Evolutionary conservation across 2,113 vertebrate species (phyloP), one percentile per base, ranked within the genome.

Genomic region (Epinephelus moara): DNA sequence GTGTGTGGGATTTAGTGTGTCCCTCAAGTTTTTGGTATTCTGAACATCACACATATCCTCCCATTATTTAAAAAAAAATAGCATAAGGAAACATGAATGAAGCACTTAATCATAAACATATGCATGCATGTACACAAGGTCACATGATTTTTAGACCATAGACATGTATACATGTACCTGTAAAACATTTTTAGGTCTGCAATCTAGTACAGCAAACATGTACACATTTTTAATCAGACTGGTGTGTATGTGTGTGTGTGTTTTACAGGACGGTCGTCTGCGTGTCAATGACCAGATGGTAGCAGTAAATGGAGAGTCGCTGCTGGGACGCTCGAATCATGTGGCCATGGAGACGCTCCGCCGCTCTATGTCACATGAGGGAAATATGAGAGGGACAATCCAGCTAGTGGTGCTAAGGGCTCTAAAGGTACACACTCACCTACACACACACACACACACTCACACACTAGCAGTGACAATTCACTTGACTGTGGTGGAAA

Each of bases 361-460:
- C 12, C 95, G 97, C 66, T 99, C 98, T 0, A 99, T 99, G 98
- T 99, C 98, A 71, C 98, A 98, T 95, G 98, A 99, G 85, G 98
- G 98, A 30, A 99, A 99, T 78, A 94, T 96, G 0, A 94, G 98
- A 42, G 98, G 98, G 47, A 98, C 95, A 88, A 99, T 99, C 91
- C 98, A 99, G 73, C 91, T 99, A 10, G 96, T 99, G 45, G 95
- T 99, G 88, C 94, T 98, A n/a, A 96, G 98, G 78, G 89, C 91
- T 59, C 79, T 95, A 4, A 82, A 91, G 89, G 89, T 92, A 86
- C 42, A 74, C 53, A 55, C 53, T 60, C 45, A 59, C 37, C 33
- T 37, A 40, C 50, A 76, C 69, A 68, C 40, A 37, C 18, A 76
- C 73, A 68, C 40, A 37, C 18, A 56, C 55, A 75, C 56, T 37